Evolutionary conservation across 2,888 invertebrate species (phyloP), one percentile per base, ranked within the genome.

Genomic region (Phlogophora meticulosa): DNA sequence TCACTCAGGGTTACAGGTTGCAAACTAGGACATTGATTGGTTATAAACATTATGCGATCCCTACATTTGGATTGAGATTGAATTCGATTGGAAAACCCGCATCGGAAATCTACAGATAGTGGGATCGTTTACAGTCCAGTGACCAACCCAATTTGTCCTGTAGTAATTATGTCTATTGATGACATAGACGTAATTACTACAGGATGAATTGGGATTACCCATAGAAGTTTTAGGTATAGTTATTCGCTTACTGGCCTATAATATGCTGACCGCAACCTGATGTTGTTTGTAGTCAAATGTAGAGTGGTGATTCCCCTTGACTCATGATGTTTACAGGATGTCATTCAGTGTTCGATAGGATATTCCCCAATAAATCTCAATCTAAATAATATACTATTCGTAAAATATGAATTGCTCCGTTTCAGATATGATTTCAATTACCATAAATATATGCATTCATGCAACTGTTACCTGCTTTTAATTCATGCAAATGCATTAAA

Each of bases 401-500:
- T 58, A 5, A 62, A 75, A 65, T 59, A n/a, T 40, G 34, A 46
- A 51, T 22, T 58, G 9, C 62, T 59, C 58, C 34, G 24, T 65
- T 65, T 72, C 24, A 53, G 53, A 66, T 61, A 70, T 76, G 60
- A 80, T 63, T 80, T 60, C 20, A 64, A 59, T 64, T 62, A 55
- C 32, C 20, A 58, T 45, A 32, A 64, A 68, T 64, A 15, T 66
- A 71, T 60, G 57, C 61, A 46, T 46, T 59, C 62, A 69, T 71
- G 60, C 71, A 51, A 72, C 56, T 71, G 65, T 62, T 56, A 61
- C 56, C 42, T 62, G 46, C 60, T 66, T 76, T 56, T 61, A 40
- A 73, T 75, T 66, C 65, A 71, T 78, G 66, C 40, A 53, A 68
- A 34, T 59, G 74, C 61, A 60, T 53, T 78, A 53, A 49, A 67